These are phyloP conservation scores for Lamprotornis superbus DNA, from an alignment of 2,113 vertebrate genomes.

Conservation along the genomic window DNA sequence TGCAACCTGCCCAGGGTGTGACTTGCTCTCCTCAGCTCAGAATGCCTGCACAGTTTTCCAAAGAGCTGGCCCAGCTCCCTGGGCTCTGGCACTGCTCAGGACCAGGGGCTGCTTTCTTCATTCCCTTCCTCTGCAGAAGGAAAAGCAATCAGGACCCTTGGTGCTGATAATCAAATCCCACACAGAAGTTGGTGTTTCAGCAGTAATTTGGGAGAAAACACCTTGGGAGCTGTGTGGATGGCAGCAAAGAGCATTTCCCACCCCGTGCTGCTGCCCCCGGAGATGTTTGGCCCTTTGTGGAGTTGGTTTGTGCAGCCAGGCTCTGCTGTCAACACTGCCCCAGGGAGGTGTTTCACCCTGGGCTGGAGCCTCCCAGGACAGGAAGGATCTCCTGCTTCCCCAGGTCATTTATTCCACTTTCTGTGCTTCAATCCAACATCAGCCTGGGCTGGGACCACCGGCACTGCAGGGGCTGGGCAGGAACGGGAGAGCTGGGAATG, in stretches of 20 bases:
- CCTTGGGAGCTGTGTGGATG: neutral
- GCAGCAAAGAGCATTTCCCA: neutral
- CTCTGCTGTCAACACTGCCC: neutral
- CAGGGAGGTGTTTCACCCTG: neutral
- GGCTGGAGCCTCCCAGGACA: neutral
- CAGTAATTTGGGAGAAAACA: neutral
- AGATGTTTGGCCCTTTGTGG: neutral
- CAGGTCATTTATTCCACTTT: neutral
- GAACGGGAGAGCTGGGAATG: neutral
- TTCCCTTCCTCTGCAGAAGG: neutral
- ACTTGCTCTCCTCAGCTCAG: neutral
- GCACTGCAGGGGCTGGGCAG: accelerated
- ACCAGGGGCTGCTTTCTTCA: neutral
- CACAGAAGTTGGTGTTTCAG: neutral
- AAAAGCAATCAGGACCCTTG: neutral
- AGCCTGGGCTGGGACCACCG: neutral
- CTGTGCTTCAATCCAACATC: neutral
- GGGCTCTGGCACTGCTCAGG: neutral
- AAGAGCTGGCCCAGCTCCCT: neutral
- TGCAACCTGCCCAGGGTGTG: too few species aligned
- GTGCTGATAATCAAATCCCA: neutral
- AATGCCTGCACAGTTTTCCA: neutral
- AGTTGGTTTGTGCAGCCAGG: neutral
- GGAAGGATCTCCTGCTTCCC: neutral
- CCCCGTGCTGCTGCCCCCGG: neutral